Evolutionary conservation across 2,888 invertebrate species (phyloP).

Genomic region (Galerucella nymphaeae): DNA sequence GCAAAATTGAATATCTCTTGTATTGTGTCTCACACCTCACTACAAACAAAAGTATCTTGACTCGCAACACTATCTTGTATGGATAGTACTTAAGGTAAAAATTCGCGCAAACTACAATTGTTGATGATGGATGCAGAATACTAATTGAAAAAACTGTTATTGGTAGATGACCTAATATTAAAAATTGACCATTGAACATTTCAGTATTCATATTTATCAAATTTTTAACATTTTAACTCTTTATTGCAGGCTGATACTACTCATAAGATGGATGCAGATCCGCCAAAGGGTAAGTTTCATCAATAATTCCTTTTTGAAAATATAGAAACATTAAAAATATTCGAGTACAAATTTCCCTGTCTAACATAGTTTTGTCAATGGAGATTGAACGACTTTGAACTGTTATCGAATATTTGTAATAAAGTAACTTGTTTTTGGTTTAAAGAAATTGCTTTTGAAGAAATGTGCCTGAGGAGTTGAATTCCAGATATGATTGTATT

Average conservation of each 20-base stretch:
- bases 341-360: too few species aligned
- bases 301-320: background rate
- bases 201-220: background rate
- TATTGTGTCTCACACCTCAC: too few species aligned
- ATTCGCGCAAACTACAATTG: background rate
- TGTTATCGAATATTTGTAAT: too few species aligned
- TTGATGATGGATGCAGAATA: background rate
- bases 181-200: background rate
- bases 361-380: too few species aligned
- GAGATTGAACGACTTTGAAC: too few species aligned
- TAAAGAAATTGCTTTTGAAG: too few species aligned
- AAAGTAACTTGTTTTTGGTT: too few species aligned
- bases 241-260: slow-evolving; percentile 20
- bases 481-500: background rate
- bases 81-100: background rate
- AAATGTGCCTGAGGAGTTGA: too few species aligned
- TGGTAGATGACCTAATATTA: slow-evolving; percentile 1
- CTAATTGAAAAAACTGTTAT: background rate
- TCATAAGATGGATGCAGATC: slow-evolving; percentile 10
- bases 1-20: too few species aligned
- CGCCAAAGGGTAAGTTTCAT: slow-evolving; percentile 6
- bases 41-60: background rate
- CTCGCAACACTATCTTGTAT: background rate
- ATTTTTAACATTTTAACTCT: slow-evolving; percentile 1
- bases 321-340: background rate